Evolutionary conservation across 2,797 vertebrate genomes (phyloP), one percentile per base, ranked within the genome.

Genomic region (Sardinella longiceps): DNA sequence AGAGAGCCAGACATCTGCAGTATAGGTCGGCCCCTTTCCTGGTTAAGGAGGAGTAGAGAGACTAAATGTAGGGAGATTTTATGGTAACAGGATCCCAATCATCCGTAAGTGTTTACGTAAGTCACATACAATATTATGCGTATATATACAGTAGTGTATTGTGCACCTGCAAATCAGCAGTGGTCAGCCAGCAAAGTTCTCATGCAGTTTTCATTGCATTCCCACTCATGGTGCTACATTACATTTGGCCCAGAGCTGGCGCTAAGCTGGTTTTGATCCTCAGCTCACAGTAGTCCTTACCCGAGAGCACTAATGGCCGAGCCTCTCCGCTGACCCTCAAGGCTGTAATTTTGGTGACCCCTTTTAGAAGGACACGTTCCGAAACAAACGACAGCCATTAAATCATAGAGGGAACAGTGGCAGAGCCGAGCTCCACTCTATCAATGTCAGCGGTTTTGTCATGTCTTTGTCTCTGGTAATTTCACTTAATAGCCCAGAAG

Each of bases 401-500:
- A 77, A 43, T 77, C 33, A 77, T 5, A 77, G 4, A 2, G 23
- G 18, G 70, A 6, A 23, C 15, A 23, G 70, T 23, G 70, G 70
- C 66, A 77, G 33, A 0, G 33, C 3, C 1, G 20, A 37, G 18
- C 70, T 77, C 39, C 63, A 70, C 63, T 77, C 37, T 18, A 5
- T 43, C 70, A 77, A 23, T 9, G 18, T 23, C 33, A 77, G 70
- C 23, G 33, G 33, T 37, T 43, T 23, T 39, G 18, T 60, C 66
- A 70, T 30, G 10, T 37, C 66, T 33, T 70, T 70, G 70, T 43
- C 33, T 39, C 33, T 77, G 66, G 66, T 74, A 18, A 74, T 74
- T 37, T 74, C 66, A 74, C 66, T 74, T 60, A 60, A 60, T 60
- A 60, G 56, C 56, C n/a, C n/a, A 25, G 18, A 74, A 74, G 66